A percentile compares a stretch with the other conserved stretches of the same genome.
Conservation (phyloP, 1,140 invertebrate genomes). For the Kradibia gibbosae region DNA sequence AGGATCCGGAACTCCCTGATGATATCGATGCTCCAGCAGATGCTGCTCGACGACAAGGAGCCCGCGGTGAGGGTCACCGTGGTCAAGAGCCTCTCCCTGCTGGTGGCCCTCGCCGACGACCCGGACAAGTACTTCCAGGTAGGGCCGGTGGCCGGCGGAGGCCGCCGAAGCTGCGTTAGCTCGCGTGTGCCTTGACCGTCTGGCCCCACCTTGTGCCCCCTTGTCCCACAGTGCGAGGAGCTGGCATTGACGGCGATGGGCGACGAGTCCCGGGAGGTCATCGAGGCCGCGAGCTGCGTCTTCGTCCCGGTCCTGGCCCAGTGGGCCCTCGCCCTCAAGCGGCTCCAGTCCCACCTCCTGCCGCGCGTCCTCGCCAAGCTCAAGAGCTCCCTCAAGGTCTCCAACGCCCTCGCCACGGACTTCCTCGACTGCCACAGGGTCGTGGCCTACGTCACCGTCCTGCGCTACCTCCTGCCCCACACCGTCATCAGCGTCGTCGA, state of each 20-base stretch:
- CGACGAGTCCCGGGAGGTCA: slow-evolving; percentile 73
- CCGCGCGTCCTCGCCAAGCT: slow-evolving; percentile 65
- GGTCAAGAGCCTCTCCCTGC: slow-evolving; percentile 77
- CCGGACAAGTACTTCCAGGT: slow-evolving; percentile 81
- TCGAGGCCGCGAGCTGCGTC: slow-evolving; percentile 68
- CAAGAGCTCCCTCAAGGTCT: slow-evolving; percentile 61
- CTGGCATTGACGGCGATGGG: slow-evolving; percentile 74
- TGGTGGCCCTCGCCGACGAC: slow-evolving; percentile 79
- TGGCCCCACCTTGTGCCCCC: too few species aligned
- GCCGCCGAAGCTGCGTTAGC: too few species aligned
- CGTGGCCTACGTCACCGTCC: slow-evolving; percentile 63
- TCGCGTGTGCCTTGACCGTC: too few species aligned
- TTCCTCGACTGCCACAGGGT: slow-evolving; percentile 62
- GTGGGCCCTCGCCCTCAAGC: slow-evolving; percentile 77
- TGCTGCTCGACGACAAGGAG: slow-evolving; percentile 82
- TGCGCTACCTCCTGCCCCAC: slow-evolving; percentile 73
- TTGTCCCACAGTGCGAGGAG: slow-evolving; percentile 77
- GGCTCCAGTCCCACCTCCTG: slow-evolving; percentile 71
- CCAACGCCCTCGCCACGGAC: slow-evolving; percentile 62
- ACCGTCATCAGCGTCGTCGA: slow-evolving; percentile 71
- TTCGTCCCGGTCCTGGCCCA: slow-evolving; percentile 76
- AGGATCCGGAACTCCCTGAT: slow-evolving; percentile 81
- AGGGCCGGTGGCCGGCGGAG: too few species aligned
- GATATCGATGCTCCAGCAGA: slow-evolving; percentile 83
- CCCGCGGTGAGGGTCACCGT: slow-evolving; percentile 78